These are phyloP conservation scores for Homalodisca vitripennis DNA, from an alignment of 1,140 invertebrate species.

Conservation along the genomic window DNA sequence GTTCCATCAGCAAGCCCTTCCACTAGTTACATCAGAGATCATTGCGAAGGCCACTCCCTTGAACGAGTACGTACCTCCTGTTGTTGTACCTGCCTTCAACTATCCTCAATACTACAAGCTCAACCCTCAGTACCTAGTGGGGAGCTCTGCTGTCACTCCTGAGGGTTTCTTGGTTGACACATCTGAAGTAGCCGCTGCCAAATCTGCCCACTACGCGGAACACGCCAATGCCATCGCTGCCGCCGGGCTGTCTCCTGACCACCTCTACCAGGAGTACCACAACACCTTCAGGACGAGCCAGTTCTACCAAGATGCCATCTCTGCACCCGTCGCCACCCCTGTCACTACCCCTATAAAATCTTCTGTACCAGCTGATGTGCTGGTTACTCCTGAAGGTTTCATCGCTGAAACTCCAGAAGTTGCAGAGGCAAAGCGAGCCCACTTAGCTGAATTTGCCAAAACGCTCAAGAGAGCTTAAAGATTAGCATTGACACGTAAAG, in stretches of 20 bases:
- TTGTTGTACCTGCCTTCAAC: constrained; percentile 29
- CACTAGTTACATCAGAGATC: too few species aligned
- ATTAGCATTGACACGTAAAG: too few species aligned
- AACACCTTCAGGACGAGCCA: too few species aligned
- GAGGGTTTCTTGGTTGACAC: constrained; percentile 60
- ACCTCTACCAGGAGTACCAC: too few species aligned
- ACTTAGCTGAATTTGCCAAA: too few species aligned
- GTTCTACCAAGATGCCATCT: too few species aligned
- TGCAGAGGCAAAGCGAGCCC: background rate
- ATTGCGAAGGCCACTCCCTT: too few species aligned
- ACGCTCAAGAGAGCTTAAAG: too few species aligned
- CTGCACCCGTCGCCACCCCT: background rate
- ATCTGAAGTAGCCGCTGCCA: constrained; percentile 58
- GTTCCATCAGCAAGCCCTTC: too few species aligned
- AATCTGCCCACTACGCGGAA: constrained; percentile 52
- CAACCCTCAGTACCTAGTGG: too few species aligned
- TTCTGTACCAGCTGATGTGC: too few species aligned
- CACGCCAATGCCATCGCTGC: constrained; percentile 39
- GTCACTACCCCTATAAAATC: too few species aligned
- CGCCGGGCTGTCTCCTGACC: constrained; percentile 42
- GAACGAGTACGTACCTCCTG: constrained; percentile 49
- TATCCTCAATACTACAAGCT: constrained; percentile 23
- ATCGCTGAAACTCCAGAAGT: background rate
- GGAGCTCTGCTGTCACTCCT: constrained; percentile 48
- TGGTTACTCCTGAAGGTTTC: background rate